phyloP scores from a whole-genome alignment of 2,113 vertebrate species.

The Anthoscopus minutus region DNA sequence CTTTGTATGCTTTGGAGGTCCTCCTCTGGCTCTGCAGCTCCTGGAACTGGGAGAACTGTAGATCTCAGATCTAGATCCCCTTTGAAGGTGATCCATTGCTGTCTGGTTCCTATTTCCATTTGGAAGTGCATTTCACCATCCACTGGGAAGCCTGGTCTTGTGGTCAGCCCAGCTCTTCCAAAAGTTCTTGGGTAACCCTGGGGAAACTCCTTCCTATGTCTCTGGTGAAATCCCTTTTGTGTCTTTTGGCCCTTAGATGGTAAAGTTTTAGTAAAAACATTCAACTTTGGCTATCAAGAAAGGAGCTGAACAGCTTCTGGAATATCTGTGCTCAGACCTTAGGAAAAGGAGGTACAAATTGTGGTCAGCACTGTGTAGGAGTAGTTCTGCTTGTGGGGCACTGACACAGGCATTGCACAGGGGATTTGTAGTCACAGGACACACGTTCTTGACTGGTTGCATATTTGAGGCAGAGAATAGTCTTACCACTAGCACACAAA shows the following conservation, averaged over 20 bases:
- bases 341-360: background rate
- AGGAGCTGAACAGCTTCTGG: background rate
- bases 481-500: background rate
- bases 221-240: background rate
- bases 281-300: background rate
- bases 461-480: background rate
- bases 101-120: background rate
- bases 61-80: background rate
- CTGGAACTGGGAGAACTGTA: background rate
- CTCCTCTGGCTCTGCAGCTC: background rate
- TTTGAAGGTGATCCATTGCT: background rate
- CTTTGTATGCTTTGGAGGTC: background rate
- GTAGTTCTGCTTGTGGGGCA: background rate
- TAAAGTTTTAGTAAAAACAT: background rate
- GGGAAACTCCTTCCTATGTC: background rate
- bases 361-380: background rate
- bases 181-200: background rate
- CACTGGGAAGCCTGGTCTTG: background rate
- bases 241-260: background rate
- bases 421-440: background rate
- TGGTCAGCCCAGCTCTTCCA: background rate
- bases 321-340: background rate
- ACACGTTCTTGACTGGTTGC: background rate
- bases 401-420: background rate
- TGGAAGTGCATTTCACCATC: background rate